Conservation (phyloP, 1,140 invertebrate species). For the Zaprionus vittiger region DNA sequence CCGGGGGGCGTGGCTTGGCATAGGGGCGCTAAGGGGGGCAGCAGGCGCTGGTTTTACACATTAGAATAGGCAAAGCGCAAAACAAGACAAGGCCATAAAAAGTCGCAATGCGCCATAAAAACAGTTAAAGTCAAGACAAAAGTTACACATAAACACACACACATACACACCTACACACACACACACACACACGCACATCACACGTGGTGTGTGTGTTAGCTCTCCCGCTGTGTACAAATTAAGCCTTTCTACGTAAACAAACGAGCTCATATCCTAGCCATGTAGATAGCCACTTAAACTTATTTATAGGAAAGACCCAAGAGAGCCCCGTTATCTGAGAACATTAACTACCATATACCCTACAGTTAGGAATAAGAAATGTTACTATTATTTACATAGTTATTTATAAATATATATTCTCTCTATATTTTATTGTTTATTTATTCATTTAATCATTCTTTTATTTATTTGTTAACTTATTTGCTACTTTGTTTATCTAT, state of each 20-base stretch:
- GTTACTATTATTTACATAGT: not conserved
- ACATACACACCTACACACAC: constrained; percentile 28
- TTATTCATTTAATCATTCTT: too few relatives aligned
- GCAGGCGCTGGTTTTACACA: constrained; percentile 49
- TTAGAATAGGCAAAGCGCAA: constrained; percentile 74
- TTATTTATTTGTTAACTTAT: too few relatives aligned
- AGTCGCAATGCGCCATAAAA: constrained; percentile 82
- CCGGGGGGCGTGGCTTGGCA: constrained; percentile 37
- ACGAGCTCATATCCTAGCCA: constrained; percentile 70
- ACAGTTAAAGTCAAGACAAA: constrained; percentile 82
- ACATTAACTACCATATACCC: constrained; percentile 18
- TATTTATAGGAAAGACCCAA: constrained; percentile 40
- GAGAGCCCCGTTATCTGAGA: constrained; percentile 3
- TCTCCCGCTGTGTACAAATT: constrained; percentile 65
- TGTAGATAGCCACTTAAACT: constrained; percentile 44
- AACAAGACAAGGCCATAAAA: constrained; percentile 80
- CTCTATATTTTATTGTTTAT: too few relatives aligned
- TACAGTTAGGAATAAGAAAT: not conserved
- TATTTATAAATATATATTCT: too few relatives aligned
- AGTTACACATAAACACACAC: constrained; percentile 53
- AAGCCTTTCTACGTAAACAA: constrained; percentile 82
- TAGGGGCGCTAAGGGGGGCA: constrained; percentile 12
- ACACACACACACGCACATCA: constrained; percentile 22
- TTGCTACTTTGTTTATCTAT: too few relatives aligned
- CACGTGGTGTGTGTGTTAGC: constrained; percentile 13